Evolutionary conservation across 2,888 invertebrate species (phyloP), one percentile per base, ranked within the genome.

Genomic region (Ormyrus rosae): DNA sequence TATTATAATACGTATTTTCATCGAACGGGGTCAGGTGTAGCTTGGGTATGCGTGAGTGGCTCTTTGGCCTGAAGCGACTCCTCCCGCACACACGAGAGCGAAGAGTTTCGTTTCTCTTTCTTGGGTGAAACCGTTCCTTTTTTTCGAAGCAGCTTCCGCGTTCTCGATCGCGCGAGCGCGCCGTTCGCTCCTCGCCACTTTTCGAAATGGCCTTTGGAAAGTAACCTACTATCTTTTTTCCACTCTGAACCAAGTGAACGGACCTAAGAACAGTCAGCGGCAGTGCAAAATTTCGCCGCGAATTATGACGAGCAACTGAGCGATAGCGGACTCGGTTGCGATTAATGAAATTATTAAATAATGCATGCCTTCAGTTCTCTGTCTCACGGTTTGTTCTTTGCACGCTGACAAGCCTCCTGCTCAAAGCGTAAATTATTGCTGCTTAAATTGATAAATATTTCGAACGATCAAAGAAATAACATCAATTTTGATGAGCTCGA

Each of bases 1-100:
- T 50, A 69, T 80, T 80, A 61, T 19, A 67, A 67, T 78, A 82
- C 79, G 83, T 82, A 83, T 85, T 85, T 83, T 79, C 80, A 74
- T 83, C 81, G 83, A 84, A 84, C 83, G 84, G 82, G 84, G 85
- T 84, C 85, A 85, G 83, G 83, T 83, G 81, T 75, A 72, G 79
- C 10, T 50, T 50, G 73, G 19, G 64, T 69, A 56, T 19, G 45
- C 46, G 63, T 55, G 73, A 46, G 6, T 19, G 60, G 8, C 9
- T 70, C 67, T 60, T 68, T 78, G 61, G 68, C 71, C 75, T 76
- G 63, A 63, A 76, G 78, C 72, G 64, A 73, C 81, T 77, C 79
- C 83, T 78, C 77, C 79, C 73, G 79, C 74, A 72, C 70, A 78
- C 72, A 55, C 70, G 72, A 34, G 34, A 34, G 34, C 34, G 34